Evolutionary conservation across 1,140 invertebrate genomes (phyloP).

Genomic region (Medauroidea extradentata): DNA sequence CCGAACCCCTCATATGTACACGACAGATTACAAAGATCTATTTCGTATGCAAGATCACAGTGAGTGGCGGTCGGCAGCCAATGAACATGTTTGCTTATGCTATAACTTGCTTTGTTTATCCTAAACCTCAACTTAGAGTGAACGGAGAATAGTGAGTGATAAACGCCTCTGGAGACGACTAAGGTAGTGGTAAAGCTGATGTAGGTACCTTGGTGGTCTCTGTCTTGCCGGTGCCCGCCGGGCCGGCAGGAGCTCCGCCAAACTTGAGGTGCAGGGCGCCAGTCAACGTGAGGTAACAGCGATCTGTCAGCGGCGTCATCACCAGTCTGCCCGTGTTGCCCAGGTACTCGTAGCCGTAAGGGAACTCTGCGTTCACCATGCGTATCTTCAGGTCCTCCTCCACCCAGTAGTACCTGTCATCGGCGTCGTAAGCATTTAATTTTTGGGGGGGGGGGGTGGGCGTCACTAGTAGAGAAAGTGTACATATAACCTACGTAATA

Average conservation of each 20-base stretch:
- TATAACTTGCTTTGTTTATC: too few species aligned
- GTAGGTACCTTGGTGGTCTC: slow-evolving; percentile 58
- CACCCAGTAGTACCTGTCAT: slow-evolving; percentile 23
- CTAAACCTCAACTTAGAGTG: too few species aligned
- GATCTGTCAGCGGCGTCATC: slow-evolving; percentile 76
- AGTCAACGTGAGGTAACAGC: slow-evolving; percentile 63
- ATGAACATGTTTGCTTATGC: too few species aligned
- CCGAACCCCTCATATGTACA: too few species aligned
- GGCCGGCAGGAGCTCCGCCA: slow-evolving; percentile 67
- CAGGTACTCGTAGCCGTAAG: slow-evolving; percentile 64
- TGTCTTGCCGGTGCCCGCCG: slow-evolving; percentile 71
- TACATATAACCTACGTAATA: too few species aligned
- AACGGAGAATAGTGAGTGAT: too few species aligned
- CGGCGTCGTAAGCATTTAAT: too few species aligned
- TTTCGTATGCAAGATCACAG: too few species aligned
- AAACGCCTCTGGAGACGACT: neutral
- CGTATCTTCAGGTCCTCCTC: slow-evolving; percentile 46
- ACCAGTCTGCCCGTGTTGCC: slow-evolving; percentile 66
- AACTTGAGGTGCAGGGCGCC: slow-evolving; percentile 65
- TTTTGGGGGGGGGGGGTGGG: too few species aligned
- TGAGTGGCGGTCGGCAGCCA: too few species aligned
- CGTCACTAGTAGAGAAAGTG: too few species aligned
- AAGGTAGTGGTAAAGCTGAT: neutral
- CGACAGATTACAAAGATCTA: too few species aligned
- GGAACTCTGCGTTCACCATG: slow-evolving; percentile 58